A percentile compares a stretch with the other conserved stretches of the same genome.
These are phyloP conservation scores for Toxonevra muliebris DNA, from an alignment of 2,888 invertebrate genomes.

Conservation along the genomic window DNA sequence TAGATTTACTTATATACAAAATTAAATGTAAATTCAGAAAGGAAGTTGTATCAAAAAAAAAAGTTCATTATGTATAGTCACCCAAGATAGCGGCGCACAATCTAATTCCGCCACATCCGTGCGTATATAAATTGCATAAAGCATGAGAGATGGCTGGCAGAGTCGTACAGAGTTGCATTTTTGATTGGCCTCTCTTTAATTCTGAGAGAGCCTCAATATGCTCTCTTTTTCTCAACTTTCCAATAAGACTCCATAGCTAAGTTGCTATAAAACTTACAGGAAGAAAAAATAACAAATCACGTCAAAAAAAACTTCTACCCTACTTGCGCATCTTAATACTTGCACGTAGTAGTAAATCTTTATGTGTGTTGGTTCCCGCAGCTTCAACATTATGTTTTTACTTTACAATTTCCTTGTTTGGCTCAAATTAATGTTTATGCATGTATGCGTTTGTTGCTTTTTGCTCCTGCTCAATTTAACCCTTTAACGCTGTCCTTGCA, in stretches of 20 bases:
- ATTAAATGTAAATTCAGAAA: too few species aligned
- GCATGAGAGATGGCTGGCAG: background rate
- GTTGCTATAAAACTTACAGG: too few species aligned
- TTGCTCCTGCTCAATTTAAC: slow-evolving; percentile 31
- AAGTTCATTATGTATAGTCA: too few species aligned
- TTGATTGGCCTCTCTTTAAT: too few species aligned
- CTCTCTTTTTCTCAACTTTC: background rate
- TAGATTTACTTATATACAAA: background rate
- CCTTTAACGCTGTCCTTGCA: slow-evolving; percentile 30
- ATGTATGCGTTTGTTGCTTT: slow-evolving; percentile 2
- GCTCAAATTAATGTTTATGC: background rate
- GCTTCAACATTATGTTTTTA: too few species aligned
- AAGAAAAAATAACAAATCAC: too few species aligned
- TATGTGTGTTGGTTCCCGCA: slow-evolving; percentile 1
- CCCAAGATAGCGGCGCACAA: too few species aligned
- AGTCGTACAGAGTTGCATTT: background rate
- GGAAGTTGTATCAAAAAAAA: too few species aligned
- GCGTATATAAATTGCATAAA: too few species aligned
- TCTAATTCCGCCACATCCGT: too few species aligned
- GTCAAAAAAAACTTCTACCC: too few species aligned
- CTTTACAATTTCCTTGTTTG: slow-evolving; percentile 1
- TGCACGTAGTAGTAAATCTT: background rate
- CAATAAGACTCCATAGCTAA: background rate
- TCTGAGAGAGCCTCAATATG: background rate
- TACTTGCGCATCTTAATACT: too few species aligned